Conservation (phyloP, 2,797 vertebrate genomes). For the Chloroceryle amazona region DNA sequence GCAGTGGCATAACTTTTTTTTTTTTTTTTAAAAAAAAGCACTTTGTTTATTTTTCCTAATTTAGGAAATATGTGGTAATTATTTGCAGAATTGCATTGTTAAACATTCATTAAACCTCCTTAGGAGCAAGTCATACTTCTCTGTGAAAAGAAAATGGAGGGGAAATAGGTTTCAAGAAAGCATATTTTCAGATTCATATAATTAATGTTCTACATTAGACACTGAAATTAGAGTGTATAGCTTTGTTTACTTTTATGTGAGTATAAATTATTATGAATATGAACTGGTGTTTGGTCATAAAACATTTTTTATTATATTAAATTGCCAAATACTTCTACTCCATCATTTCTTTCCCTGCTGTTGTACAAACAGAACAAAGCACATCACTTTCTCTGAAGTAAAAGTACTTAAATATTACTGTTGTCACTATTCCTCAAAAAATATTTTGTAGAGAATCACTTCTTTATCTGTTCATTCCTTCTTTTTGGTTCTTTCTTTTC, state of each 20-base stretch:
- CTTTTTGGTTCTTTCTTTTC: neutral
- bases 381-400: neutral
- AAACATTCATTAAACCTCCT: neutral
- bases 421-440: neutral
- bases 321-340: neutral
- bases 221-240: neutral
- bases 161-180: neutral
- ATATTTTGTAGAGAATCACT: neutral
- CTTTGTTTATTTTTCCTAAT: neutral
- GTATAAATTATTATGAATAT: neutral
- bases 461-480: neutral
- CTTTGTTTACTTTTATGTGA: conserved; percentile 2
- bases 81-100: neutral
- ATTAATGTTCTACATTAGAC: neutral
- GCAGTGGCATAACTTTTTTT: neutral
- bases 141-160: neutral
- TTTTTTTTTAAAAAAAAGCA: neutral
- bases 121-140: neutral
- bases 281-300: neutral
- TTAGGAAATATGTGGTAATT: neutral
- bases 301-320: neutral
- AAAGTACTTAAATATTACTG: neutral
- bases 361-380: neutral
- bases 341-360: neutral
- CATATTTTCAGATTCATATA: neutral